phyloP scores from a whole-genome alignment of 2,797 vertebrate genomes.

The Notolepis coatsorum region DNA sequence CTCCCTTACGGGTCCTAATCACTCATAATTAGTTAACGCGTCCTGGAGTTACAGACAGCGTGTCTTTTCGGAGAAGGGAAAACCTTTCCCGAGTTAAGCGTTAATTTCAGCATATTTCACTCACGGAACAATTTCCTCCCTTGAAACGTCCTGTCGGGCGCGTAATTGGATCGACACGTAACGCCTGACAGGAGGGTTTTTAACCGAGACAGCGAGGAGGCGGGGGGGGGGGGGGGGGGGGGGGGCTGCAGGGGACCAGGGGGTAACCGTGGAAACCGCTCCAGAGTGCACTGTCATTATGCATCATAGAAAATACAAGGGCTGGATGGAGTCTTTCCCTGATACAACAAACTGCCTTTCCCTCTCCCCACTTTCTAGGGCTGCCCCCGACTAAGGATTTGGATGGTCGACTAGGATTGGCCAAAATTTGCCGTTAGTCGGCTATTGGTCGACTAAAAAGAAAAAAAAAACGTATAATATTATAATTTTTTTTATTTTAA shows the following conservation, averaged over 20 bases:
- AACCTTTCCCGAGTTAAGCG: constrained; percentile 71
- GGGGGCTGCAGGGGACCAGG: constrained; percentile 14
- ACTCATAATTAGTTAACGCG: constrained; percentile 81
- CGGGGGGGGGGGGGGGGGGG: constrained; percentile 37
- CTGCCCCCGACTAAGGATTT: too few species aligned
- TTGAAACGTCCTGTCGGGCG: constrained; percentile 70
- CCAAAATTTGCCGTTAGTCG: too few species aligned
- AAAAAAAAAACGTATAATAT: not conserved
- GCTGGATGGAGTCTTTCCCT: constrained; percentile 41
- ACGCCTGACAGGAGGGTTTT: constrained; percentile 71
- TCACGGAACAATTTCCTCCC: constrained; percentile 69
- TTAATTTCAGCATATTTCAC: constrained; percentile 75
- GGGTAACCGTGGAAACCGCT: constrained; percentile 66
- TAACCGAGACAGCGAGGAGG: constrained; percentile 48
- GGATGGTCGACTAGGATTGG: too few species aligned
- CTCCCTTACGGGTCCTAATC: constrained; percentile 77
- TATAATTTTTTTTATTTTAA: not conserved
- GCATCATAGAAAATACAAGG: constrained; percentile 53
- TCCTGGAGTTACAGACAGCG: constrained; percentile 64
- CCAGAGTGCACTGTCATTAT: constrained; percentile 64
- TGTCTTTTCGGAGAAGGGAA: constrained; percentile 66
- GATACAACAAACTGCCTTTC: constrained; percentile 61
- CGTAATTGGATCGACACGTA: constrained; percentile 79
- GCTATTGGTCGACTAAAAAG: too few species aligned
- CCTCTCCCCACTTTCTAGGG: too few species aligned